Evolutionary conservation across 1,140 invertebrate species (phyloP).

Genomic region (Samia ricini): DNA sequence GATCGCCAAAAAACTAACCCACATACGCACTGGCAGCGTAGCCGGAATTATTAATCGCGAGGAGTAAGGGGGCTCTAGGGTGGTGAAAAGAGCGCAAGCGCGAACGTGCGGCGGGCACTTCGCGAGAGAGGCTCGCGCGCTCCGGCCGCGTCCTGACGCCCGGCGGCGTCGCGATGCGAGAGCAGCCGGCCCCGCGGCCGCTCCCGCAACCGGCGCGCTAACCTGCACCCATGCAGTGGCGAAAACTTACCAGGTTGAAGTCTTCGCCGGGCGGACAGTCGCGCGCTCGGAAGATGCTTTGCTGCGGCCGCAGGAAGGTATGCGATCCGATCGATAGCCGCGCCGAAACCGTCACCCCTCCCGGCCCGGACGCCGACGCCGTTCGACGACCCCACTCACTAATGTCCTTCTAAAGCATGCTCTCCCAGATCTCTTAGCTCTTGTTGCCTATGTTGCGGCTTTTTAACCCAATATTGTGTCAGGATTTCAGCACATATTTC

Average conservation of each 20-base stretch:
- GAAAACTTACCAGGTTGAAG: constrained; percentile 86
- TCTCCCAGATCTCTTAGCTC: constrained; percentile 24
- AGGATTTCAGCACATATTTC: neutral
- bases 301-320: constrained; percentile 91
- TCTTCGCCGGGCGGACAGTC: constrained; percentile 83
- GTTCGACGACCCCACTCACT: constrained; percentile 69
- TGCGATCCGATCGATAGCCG: constrained; percentile 68
- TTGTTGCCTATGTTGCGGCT: neutral
- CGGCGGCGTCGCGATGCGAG: constrained; percentile 62
- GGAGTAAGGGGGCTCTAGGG: constrained; percentile 44
- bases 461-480: neutral
- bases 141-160: constrained; percentile 55
- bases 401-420: constrained; percentile 52
- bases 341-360: constrained; percentile 70
- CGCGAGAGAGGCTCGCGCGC: constrained; percentile 66
- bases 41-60: constrained; percentile 74
- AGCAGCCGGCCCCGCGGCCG: constrained; percentile 58
- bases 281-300: constrained; percentile 89
- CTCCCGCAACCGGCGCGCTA: constrained; percentile 60
- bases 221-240: constrained; percentile 82
- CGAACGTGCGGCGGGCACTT: constrained; percentile 54
- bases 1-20: constrained; percentile 76
- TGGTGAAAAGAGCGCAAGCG: constrained; percentile 25
- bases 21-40: constrained; percentile 75
- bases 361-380: constrained; percentile 65